Conservation (phyloP, 1,140 invertebrate species). For the Pygmarrhopalites habei region DNA sequence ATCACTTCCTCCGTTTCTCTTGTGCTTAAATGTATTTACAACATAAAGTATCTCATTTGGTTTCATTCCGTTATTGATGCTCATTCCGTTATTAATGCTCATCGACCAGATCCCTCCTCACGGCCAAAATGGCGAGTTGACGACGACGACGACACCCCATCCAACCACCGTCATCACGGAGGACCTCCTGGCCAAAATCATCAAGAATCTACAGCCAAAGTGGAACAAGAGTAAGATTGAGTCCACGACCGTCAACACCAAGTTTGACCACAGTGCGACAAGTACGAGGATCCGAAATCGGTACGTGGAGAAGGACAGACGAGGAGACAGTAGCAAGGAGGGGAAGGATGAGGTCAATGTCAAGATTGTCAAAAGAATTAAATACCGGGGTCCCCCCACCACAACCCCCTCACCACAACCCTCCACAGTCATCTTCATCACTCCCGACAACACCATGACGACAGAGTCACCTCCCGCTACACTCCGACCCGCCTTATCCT, state of each 20-base stretch:
- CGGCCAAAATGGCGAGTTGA: background rate
- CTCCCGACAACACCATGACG: background rate
- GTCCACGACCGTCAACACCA: background rate
- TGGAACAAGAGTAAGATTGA: conserved; percentile 14
- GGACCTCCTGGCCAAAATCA: conserved; percentile 25
- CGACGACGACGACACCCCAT: conserved; percentile 5
- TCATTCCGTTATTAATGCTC: conserved; percentile 24
- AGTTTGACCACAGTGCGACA: too few relatives aligned
- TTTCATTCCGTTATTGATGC: too few relatives aligned
- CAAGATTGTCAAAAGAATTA: background rate
- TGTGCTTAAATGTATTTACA: too few relatives aligned
- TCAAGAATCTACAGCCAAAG: conserved; percentile 27
- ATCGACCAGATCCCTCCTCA: conserved; percentile 31
- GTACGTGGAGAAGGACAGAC: conserved; percentile 6
- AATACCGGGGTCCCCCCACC: background rate
- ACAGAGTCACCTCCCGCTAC: background rate
- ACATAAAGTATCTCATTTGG: too few relatives aligned
- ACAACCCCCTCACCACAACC: background rate
- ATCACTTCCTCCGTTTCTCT: too few relatives aligned
- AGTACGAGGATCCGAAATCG: background rate
- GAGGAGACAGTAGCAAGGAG: background rate
- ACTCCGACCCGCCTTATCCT: background rate
- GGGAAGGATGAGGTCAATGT: background rate
- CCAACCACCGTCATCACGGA: background rate
- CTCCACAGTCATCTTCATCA: background rate